Base-by-base conservation (phyloP, 1,140 invertebrate species). In the Neocloeon triangulifer region DNA sequence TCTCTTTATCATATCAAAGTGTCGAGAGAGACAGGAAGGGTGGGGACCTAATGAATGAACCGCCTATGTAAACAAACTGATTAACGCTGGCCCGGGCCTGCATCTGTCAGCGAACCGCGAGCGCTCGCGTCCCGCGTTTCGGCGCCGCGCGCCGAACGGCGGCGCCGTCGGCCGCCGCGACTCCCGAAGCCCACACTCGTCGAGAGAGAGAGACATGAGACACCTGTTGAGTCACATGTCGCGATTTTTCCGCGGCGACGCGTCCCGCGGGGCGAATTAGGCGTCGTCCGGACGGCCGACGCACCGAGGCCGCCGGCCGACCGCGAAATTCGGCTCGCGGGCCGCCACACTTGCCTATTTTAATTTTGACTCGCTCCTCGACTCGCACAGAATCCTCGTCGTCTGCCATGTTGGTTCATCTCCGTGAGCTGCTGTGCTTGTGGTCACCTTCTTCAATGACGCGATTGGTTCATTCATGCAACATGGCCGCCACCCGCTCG, bases 401-500 rank as follows among this genome's bases (percentile, higher is more conserved):
- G 59, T 75, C 73, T 61, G 75, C 74, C 75, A 79, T 80, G 67
- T 74, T 76, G 69, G 62, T 67, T 69, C 66, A 69, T 71, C 72
- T 20, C 35, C 23, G 2, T n/a, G 12, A 14, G 3, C 10, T 17
- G 13, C 30, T 19, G 25, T 18, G 10, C 9, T 8, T 8, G 12
- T 4, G 20, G 30, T 13, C 29, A 16, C 30, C 35, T 33, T 33
- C 30, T 25, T 36, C 29, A 36, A 36, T 36, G 35, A 18, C 35
- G 35, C 35, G 33, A 36, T 25, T 34, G n/a, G n/a, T n/a, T n/a
- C n/a, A n/a, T n/a, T n/a, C n/a, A n/a, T n/a, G n/a, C n/a, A n/a
- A n/a, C n/a, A n/a, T n/a, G n/a, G n/a, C n/a, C n/a, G n/a, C n/a
- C n/a, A n/a, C n/a, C n/a, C n/a, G n/a, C n/a, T n/a, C n/a, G n/a